These are phyloP conservation scores for Thunnus albacares DNA, from an alignment of 2,797 vertebrate genomes.

Conservation along the genomic window DNA sequence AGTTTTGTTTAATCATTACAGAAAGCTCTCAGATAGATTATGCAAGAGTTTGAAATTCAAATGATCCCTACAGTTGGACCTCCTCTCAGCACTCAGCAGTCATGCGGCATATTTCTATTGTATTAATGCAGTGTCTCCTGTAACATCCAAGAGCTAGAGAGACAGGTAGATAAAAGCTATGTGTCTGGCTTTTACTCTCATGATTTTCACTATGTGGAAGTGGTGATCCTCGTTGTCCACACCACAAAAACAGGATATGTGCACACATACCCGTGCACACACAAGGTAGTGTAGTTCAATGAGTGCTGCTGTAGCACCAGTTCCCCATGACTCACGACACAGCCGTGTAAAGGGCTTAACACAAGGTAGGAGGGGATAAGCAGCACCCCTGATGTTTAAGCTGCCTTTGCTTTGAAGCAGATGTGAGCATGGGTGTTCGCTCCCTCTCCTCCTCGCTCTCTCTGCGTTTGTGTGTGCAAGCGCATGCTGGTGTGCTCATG, in stretches of 20 bases:
- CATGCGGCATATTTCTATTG: slow-evolving; percentile 44
- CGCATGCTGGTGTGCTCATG: slow-evolving; percentile 40
- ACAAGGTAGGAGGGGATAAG: slow-evolving; percentile 83
- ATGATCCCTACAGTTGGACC: slow-evolving; percentile 47
- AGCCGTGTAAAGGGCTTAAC: slow-evolving; percentile 81
- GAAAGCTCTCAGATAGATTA: slow-evolving; percentile 52
- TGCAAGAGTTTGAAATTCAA: slow-evolving; percentile 55
- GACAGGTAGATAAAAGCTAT: slow-evolving; percentile 34
- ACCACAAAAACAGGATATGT: neutral
- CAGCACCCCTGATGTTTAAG: slow-evolving; percentile 75
- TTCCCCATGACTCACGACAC: slow-evolving; percentile 80
- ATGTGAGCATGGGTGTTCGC: slow-evolving; percentile 59
- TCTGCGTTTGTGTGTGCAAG: slow-evolving; percentile 39
- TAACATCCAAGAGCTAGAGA: slow-evolving; percentile 19
- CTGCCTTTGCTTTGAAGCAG: slow-evolving; percentile 76
- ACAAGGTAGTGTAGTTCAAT: slow-evolving; percentile 26
- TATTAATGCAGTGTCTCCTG: slow-evolving; percentile 26
- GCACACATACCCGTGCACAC: slow-evolving; percentile 19
- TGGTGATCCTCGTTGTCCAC: slow-evolving; percentile 28
- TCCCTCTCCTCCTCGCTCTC: slow-evolving; percentile 24
- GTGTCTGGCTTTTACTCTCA: slow-evolving; percentile 27
- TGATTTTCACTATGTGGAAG: slow-evolving; percentile 29
- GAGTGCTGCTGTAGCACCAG: slow-evolving; percentile 54
- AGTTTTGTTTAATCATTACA: slow-evolving; percentile 42
- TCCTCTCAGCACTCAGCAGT: slow-evolving; percentile 50